Evolutionary conservation across 2,113 vertebrate species (phyloP).

Genomic region (Sceloporus undulatus): DNA sequence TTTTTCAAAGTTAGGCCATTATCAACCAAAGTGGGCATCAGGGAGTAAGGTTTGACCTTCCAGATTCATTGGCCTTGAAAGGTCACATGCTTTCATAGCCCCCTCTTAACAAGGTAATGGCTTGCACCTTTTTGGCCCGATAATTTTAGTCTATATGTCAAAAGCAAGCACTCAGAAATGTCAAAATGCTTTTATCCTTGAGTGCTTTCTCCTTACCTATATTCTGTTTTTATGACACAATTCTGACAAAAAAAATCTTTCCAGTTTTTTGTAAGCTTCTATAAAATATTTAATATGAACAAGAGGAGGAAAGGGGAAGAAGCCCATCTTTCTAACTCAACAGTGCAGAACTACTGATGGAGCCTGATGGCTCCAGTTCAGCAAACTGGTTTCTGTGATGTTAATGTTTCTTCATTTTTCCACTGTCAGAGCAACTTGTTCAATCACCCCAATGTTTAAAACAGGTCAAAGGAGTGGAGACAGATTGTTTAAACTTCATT

Average conservation of each 20-base stretch:
- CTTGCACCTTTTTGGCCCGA: constrained; percentile 45
- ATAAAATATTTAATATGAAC: constrained; percentile 26
- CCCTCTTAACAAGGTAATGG: constrained; percentile 57
- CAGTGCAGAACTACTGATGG: background rate
- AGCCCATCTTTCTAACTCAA: background rate
- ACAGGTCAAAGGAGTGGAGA: background rate
- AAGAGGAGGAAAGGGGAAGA: background rate
- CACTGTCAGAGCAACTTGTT: background rate
- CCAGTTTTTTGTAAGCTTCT: constrained; percentile 10
- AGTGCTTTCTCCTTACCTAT: constrained; percentile 27
- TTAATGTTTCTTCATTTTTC: too few relatives aligned
- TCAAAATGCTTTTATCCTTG: constrained; percentile 34
- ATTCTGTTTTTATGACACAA: constrained; percentile 31
- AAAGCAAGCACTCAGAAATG: constrained; percentile 48
- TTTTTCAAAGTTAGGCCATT: background rate
- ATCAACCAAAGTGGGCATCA: constrained; percentile 13
- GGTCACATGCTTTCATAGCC: constrained; percentile 11
- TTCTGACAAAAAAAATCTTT: constrained; percentile 29
- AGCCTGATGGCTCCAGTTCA: background rate
- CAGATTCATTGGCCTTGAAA: constrained; percentile 49
- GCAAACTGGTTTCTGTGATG: rapidly evolving
- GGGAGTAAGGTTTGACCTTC: constrained; percentile 38
- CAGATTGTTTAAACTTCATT: background rate
- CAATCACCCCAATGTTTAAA: background rate
- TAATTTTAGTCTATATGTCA: constrained; percentile 28